phyloP scores from a whole-genome alignment of 2,888 invertebrate genomes.

The Drosophila barbarae region DNA sequence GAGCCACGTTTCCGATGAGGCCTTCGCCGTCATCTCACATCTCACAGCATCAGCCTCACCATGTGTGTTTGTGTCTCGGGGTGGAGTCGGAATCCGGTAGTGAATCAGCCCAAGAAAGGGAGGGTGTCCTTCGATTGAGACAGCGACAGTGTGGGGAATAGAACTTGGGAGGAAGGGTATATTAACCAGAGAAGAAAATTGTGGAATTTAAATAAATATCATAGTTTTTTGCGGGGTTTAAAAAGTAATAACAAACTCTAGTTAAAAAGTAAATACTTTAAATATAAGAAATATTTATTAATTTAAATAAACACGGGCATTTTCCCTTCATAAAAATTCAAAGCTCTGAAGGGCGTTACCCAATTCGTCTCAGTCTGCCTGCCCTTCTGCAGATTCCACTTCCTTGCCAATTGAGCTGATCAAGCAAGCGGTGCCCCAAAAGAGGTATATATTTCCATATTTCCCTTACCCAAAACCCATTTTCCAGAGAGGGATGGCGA shows the following conservation, averaged over 20 bases:
- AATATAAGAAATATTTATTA: too few species aligned
- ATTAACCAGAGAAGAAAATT: background rate
- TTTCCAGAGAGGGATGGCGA: constrained; percentile 16
- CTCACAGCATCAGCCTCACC: constrained; percentile 7
- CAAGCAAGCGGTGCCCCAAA: constrained; percentile 19
- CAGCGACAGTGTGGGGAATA: background rate
- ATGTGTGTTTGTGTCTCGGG: constrained; percentile 15
- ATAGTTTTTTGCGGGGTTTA: too few species aligned
- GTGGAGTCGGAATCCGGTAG: constrained; percentile 24
- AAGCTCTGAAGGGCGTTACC: constrained; percentile 15
- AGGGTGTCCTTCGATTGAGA: constrained; percentile 25
- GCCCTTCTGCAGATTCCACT: constrained; percentile 2
- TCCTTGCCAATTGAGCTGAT: constrained; percentile 33
- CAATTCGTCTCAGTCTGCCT: constrained; percentile 16
- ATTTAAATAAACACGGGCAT: too few species aligned
- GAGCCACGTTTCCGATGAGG: constrained; percentile 59
- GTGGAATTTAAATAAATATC: background rate
- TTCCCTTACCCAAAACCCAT: constrained; percentile 4
- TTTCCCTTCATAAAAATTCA: background rate
- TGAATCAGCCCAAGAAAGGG: constrained; percentile 4
- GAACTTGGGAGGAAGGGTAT: constrained; percentile 1
- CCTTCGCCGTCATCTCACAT: constrained; percentile 30
- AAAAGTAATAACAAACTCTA: too few species aligned
- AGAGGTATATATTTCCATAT: constrained; percentile 19
- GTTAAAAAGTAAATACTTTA: too few species aligned